Percentiles rank a stretch among this genome's conserved stretches.
Conservation (phyloP, 2,888 invertebrate species). For the Tetrapedia diversipes region DNA sequence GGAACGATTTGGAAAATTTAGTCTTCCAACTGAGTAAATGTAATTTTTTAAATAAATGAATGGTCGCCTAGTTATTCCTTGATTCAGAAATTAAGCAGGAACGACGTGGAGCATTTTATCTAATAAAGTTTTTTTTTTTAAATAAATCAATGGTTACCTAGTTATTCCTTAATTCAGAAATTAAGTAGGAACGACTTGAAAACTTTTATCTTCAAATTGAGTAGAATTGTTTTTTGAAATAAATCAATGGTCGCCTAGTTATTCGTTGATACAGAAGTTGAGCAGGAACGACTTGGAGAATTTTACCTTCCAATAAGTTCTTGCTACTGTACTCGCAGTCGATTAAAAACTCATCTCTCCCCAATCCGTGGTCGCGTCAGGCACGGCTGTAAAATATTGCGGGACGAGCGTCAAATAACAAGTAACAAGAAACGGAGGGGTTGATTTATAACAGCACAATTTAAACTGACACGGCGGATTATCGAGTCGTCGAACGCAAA, state of each 20-base stretch:
- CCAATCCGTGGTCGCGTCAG: conserved; percentile 13
- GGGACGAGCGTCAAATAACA: conserved; percentile 22
- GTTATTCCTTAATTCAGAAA: too few relatives aligned
- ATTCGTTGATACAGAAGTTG: too few relatives aligned
- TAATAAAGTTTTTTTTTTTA: too few relatives aligned
- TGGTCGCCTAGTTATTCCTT: too few relatives aligned
- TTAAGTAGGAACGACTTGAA: too few relatives aligned
- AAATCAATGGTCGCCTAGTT: too few relatives aligned
- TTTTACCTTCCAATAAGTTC: background rate
- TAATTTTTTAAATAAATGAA: too few relatives aligned
- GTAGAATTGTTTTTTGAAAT: too few relatives aligned
- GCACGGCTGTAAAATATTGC: conserved; percentile 20
- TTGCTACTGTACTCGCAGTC: background rate
- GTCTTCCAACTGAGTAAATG: background rate
- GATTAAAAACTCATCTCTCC: conserved; percentile 28
- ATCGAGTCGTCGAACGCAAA: conserved; percentile 28
- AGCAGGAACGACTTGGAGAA: background rate
- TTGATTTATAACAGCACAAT: conserved; percentile 38
- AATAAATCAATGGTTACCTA: too few relatives aligned
- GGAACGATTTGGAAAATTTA: background rate
- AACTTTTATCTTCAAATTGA: too few relatives aligned
- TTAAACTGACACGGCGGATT: conserved; percentile 40
- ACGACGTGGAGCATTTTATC: too few relatives aligned
- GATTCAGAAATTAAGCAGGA: too few relatives aligned
- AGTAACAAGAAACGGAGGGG: conserved; percentile 15